Base-by-base conservation (phyloP, 2,888 invertebrate species). In the Melinaea menophilus region DNA sequence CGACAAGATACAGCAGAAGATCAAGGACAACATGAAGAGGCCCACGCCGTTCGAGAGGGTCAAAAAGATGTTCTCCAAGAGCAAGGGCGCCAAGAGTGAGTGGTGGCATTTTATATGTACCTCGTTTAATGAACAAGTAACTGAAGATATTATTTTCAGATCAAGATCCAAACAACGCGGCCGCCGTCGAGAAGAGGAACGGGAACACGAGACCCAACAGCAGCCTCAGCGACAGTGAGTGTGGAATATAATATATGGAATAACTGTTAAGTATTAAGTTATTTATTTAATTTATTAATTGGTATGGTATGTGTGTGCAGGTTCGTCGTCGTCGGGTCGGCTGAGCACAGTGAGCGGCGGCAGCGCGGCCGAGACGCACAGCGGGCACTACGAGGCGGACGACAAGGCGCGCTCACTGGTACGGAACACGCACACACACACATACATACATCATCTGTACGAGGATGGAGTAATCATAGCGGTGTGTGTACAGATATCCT, bases 311-410 rank as follows among this genome's bases (percentile, higher is more conserved):
- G 3, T 41, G 7, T 41, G 3, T 41, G 9, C 11, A 94, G 94
- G 94, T 79, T 95, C 95, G 0, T 96, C 96, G 0, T 96, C 96
- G 0, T 96, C 96, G 0, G 96, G 96, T 0, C 92, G 96, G 11
- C 92, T 96, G 79, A 96, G 96, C 75, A 96, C 95, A 2, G 95
- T 95, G 9, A 96, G 96, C 73, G 95, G 95, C 3, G 94, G 94
- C 45, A 96, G 96, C 73, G 91, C 95, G 0, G 95, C 95, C 0
- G 97, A 97, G 74, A 87, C 90, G 2, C 96, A 95, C 76, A 96
- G 96, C 62, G 95, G 96, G 0, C 96, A 96, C 77, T 96, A 96
- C 0, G 96, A 96, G 79, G 93, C 94, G 61, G 96, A 96, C 68
- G 96, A 96, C 62, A 93, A 95, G 72, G 83, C 89, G 9, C 81